These are phyloP conservation scores for Channa striata DNA, from an alignment of 2,797 vertebrate species.

Conservation along the genomic window DNA sequence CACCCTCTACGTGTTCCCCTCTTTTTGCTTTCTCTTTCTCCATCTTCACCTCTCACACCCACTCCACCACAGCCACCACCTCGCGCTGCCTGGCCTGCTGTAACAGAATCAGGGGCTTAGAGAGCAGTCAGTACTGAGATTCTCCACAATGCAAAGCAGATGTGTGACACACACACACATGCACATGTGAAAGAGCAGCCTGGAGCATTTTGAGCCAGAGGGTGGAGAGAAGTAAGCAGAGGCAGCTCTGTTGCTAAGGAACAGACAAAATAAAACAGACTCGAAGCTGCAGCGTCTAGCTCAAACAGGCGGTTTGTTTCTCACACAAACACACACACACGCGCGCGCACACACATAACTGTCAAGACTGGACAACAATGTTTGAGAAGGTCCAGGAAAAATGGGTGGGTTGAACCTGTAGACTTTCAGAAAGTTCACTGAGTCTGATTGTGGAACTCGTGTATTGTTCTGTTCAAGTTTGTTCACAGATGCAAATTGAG, in stretches of 20 bases:
- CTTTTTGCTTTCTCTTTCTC: constrained; percentile 56
- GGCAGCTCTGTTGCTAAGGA: constrained; percentile 92
- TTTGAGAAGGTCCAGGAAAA: constrained; percentile 68
- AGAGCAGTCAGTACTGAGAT: constrained; percentile 84
- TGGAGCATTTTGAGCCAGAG: constrained; percentile 89
- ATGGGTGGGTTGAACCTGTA: constrained; percentile 30
- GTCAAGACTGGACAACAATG: constrained; percentile 78
- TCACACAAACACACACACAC: constrained; percentile 31
- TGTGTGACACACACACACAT: constrained; percentile 82
- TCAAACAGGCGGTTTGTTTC: constrained; percentile 85
- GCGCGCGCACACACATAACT: constrained; percentile 41
- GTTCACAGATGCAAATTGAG: constrained; percentile 25
- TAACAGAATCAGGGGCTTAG: constrained; percentile 78
- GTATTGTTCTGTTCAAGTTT: constrained; percentile 22
- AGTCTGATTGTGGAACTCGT: constrained; percentile 11
- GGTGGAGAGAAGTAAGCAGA: constrained; percentile 91
- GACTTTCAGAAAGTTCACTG: constrained; percentile 31
- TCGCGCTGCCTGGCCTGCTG: constrained; percentile 49
- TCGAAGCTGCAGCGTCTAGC: constrained; percentile 73
- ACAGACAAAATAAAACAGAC: constrained; percentile 93
- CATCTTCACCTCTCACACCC: constrained; percentile 51
- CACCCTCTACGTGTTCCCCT: constrained; percentile 13
- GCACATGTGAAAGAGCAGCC: constrained; percentile 86
- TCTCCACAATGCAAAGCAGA: constrained; percentile 93
- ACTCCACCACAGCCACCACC: constrained; percentile 32